Base-by-base conservation (phyloP, 1,140 invertebrate species). In the Drosophila asahinai region DNA sequence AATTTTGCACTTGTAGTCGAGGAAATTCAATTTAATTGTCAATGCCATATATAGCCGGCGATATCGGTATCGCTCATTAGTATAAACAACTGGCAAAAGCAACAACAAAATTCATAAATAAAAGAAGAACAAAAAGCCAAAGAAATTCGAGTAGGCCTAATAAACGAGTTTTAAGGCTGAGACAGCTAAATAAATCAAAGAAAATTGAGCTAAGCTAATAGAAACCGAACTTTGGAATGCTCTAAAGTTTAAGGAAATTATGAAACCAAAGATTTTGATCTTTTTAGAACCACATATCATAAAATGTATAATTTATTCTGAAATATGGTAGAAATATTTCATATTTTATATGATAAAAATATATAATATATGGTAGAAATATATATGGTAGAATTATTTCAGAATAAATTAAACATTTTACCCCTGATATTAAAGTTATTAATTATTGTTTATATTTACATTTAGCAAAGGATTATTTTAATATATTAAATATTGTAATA, bases 81-180 rank as follows among this genome's bases (percentile, higher is more conserved):
- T 48, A 25, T 42, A 49, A 25, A 30, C 40, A 70, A 52, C 36
- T 61, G 54, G 22, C 2, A n/a, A 11, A n/a, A 27, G 40, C 22
- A 45, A n/a, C 0, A 40, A 40, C 7, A 19, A 17, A 14, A 30
- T 6, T 30, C 0, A 7, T 7, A 30, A 30, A 30, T 30, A 59
- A 43, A 17, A 45, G 30, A 30, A 38, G n/a, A 3, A 54, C 6
- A n/a, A 12, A 55, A 64, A 58, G 19, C 15, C 38, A 19, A 42
- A 45, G 72, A 66, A 76, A 77, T 76, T 66, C 4, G 74, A 77
- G 74, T 76, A 76, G 74, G 74, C 73, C 47, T 11, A 30, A 11
- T 36, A 67, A 76, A 77, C 72, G 33, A 77, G 74, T 76, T 77
- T 77, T 76, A 54, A 66, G 72, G 72, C 30, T 49, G 36, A 42